These are phyloP conservation scores for Paratrypauchen microcephalus DNA, from an alignment of 2,797 vertebrate species.

Conservation along the genomic window DNA sequence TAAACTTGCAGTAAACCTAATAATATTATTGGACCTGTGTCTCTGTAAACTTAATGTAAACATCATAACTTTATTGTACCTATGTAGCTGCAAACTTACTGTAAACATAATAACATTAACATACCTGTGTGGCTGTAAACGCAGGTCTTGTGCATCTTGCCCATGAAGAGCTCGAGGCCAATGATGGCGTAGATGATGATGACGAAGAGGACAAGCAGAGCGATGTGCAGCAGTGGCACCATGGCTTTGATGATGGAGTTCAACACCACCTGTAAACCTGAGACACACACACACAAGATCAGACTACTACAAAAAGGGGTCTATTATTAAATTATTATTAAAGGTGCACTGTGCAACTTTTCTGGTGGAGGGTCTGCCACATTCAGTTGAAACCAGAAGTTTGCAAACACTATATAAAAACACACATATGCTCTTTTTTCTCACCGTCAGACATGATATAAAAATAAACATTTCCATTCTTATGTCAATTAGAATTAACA, in stretches of 20 bases:
- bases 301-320: no score
- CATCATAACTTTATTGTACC: slow-evolving; percentile 12
- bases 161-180: slow-evolving; percentile 98
- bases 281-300: slow-evolving; percentile 17
- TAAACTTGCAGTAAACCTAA: not conserved
- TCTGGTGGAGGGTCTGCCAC: no score
- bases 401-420: no score
- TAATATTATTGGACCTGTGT: no score
- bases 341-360: no score
- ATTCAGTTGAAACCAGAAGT: no score
- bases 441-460: no score
- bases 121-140: slow-evolving; percentile 59
- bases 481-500: no score
- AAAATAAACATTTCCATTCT: no score
- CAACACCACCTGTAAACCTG: slow-evolving; percentile 98
- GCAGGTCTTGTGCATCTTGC: slow-evolving; percentile 99
- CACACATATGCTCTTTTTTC: no score
- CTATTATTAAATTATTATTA: no score
- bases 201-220: slow-evolving; percentile 96
- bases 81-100: slow-evolving; percentile 8
- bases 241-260: slow-evolving; percentile 99
- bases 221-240: slow-evolving; percentile 98
- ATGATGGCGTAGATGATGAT: slow-evolving; percentile 99
- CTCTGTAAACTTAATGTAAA: not conserved
- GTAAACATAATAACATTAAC: not conserved